Evolutionary conservation across 2,888 invertebrate genomes (phyloP), one percentile per base, ranked within the genome.

Genomic region (Drosophila lacicola): DNA sequence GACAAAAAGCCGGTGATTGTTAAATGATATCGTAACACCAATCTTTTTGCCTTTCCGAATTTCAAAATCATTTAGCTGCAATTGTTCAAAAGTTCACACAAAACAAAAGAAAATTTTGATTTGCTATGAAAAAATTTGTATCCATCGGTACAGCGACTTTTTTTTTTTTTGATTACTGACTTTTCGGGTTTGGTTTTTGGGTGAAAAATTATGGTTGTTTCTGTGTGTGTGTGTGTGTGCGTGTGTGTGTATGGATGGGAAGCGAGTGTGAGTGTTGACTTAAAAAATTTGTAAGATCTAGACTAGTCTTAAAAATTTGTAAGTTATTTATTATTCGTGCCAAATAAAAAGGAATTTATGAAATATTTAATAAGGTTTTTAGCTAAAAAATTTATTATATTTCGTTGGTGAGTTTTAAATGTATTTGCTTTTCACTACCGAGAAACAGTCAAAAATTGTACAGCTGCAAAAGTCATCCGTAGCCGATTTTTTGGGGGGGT

Each of bases 1-100:
- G 95, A 98, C 98, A 97, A 98, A 98, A 95, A 98, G 97, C 95
- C 98, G 97, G 95, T 98, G 97, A 96, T 98, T 98, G 96, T 98
- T 98, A 96, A 98, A 97, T 95, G 98, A 98, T 95, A 98, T 96
- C 95, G 98, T 98, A 94, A 98, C 98, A 95, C 98, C 98, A 96
- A 98, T 97, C 96, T 97, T 97, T 96, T 98, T 98, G 95, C 98
- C 98, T 95, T 98, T 97, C 96, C 97, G 96, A 96, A 98, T 98
- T 96, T 98, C 98, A 96, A 96, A 97, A 96, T 98, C 98, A 96
- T 98, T 98, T 95, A 98, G 97, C 98, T 98, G 97, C 95, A 97
- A 97, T 96, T 96, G 96, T 85, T 95, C 96, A 95, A 91, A 91
- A 92, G 91, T 91, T 91, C 91, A 92, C 92, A 92, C 90, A 92